A percentile compares a stretch with the other conserved stretches of the same genome.
Conservation (phyloP, 2,888 invertebrate genomes). For the Diarsia mendica region DNA sequence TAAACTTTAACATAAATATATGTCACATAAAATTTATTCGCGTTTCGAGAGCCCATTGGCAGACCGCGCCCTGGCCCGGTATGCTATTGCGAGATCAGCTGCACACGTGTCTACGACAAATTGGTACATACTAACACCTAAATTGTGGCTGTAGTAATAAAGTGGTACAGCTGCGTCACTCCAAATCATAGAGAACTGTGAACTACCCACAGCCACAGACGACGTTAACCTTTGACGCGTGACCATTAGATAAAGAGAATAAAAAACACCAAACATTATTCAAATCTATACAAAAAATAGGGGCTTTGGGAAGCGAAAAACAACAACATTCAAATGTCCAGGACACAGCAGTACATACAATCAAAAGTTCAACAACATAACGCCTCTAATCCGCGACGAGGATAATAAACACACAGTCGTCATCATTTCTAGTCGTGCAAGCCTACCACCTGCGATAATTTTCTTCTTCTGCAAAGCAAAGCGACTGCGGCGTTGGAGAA, state of each 20-base stretch:
- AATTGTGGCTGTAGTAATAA: conserved; percentile 61
- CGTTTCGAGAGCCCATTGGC: conserved; percentile 76
- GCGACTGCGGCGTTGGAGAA: conserved; percentile 85
- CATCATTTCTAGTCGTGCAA: conserved; percentile 60
- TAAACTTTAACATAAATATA: conserved; percentile 62
- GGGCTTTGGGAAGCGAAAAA: background rate
- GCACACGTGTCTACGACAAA: conserved; percentile 81
- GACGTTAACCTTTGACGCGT: conserved; percentile 23
- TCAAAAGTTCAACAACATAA: background rate
- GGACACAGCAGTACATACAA: background rate
- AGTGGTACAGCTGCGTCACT: conserved; percentile 61
- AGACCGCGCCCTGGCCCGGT: conserved; percentile 83
- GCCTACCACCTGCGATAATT: conserved; percentile 78
- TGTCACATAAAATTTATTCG: conserved; percentile 76
- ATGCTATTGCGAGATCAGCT: conserved; percentile 82
- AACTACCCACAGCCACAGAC: conserved; percentile 2
- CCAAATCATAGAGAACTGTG: conserved; percentile 28
- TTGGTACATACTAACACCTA: conserved; percentile 66
- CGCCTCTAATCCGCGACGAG: conserved; percentile 1
- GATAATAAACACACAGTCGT: conserved; percentile 20
- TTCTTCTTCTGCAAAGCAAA: conserved; percentile 83
- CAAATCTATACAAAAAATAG: background rate
- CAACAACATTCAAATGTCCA: background rate
- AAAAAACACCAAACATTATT: background rate
- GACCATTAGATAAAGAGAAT: background rate